Evolutionary conservation across 2,797 vertebrate genomes (phyloP), one percentile per base, ranked within the genome.

Genomic region (Sebastes iracundus): DNA sequence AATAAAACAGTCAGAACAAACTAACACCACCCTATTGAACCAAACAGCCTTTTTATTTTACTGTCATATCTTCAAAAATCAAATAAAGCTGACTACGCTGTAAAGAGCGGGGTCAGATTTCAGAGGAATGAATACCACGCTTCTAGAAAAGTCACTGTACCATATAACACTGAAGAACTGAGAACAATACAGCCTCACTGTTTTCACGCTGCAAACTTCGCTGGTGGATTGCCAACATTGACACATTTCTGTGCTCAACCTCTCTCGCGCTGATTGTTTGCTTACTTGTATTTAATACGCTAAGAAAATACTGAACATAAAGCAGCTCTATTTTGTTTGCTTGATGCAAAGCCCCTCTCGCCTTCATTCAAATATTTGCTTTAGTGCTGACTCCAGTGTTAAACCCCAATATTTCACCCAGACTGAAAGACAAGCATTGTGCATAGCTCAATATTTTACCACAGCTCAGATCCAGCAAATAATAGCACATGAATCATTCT

Each of bases 171-270:
- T 49, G 53, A 85, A 79, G 6, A 49, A 49, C 46, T 49, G 46
- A 49, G 46, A 20, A 42, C 56, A 90, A 60, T 52, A 35, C 73
- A 86, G 65, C 69, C 30, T 76, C 56, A 59, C 64, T 78, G 62
- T 33, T 25, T 84, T 85, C 75, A 82, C 69, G 23, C 69, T 77
- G 81, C 81, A 92, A 92, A 93, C 89, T 93, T 92, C 85, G 33
- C 69, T 88, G 83, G 82, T 86, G 14, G 80, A 7, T 23, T 83
- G 89, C 90, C 88, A 90, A 72, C 84, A 79, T 0, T 89, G 85
- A 89, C 82, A 87, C 88, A 89, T 90, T 90, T 73, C 64, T 74
- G 20, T 62, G 49, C 78, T 59, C 58, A 28, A 79, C 72, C 80
- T 70, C 75, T 38, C 77, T 22, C 1, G 2, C 6, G 20, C 55